Conservation (phyloP, 2,113 vertebrate species). For the Aegotheles bennettii region DNA sequence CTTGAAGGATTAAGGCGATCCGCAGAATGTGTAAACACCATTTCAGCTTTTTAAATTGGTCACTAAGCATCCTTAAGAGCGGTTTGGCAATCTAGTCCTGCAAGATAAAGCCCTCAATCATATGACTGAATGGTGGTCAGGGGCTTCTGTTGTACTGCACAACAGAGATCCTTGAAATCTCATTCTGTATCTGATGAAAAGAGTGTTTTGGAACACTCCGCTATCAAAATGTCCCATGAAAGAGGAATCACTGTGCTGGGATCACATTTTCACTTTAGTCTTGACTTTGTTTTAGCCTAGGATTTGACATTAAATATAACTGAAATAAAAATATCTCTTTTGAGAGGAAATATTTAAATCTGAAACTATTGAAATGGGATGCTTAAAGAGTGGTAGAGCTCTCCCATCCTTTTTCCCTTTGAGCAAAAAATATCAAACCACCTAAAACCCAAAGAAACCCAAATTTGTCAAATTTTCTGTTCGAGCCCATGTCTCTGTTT, state of each 20-base stretch:
- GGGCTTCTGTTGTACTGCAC: too few species aligned
- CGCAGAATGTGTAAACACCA: not conserved
- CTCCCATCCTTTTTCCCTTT: not conserved
- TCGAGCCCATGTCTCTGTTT: not conserved
- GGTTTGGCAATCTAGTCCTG: not conserved
- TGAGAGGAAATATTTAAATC: not conserved
- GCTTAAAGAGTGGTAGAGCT: not conserved
- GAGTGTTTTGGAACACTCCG: accelerated
- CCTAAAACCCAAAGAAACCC: too few species aligned
- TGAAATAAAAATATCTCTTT: not conserved
- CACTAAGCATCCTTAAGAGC: not conserved
- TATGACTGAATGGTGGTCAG: not conserved
- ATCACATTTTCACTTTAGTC: not conserved
- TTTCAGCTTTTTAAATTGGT: not conserved
- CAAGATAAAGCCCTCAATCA: not conserved
- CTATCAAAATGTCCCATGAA: not conserved
- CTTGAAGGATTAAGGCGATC: not conserved
- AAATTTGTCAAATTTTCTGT: not conserved
- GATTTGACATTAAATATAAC: not conserved
- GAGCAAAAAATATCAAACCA: too few species aligned
- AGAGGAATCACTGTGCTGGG: not conserved
- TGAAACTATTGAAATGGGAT: not conserved
- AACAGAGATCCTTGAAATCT: not conserved
- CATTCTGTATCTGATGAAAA: not conserved
- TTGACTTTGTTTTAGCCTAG: not conserved